Base-by-base conservation (phyloP, 1,140 invertebrate genomes). In the Pseudomyrmex pallidus region DNA sequence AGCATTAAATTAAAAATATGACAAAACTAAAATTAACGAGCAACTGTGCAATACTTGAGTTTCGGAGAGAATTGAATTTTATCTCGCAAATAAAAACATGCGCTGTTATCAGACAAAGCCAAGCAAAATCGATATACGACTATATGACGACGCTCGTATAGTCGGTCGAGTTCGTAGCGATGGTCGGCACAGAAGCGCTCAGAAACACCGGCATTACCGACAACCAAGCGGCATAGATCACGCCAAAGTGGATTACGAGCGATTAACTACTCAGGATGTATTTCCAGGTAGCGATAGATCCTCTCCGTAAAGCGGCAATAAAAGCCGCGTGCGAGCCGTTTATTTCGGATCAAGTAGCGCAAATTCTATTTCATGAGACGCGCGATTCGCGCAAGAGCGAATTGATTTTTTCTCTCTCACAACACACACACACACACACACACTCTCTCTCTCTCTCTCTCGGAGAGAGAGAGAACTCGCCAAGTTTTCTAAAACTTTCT, bases 161-260 rank as follows among this genome's bases (percentile, higher is more conserved):
- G 35, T n/a, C 22, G 54, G 61, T 50, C 44, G 56, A 48, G 66
- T 50, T 20, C 64, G 64, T 70, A 70, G 54, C 76, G 76, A 80
- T 70, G 22, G 76, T 80, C 76, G 76, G 76, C 54, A 80, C 54
- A 54, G 66, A 25, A 77, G 63, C 63, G 50, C 20, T 78, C 64
- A 2, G 46, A 61, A 78, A 70, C 54, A 44, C 35, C 22, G 46
- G 15, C 22, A 35, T 48, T 77, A 80, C 76, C 76, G 20, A 70
- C 66, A 66, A 80, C 64, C 64, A 48, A 70, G 64, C 76, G 76
- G 76, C 76, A 80, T 70, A 70, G 76, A 80, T 80, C 76, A 80
- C 76, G 66, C 76, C 76, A 80, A 80, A 80, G 76, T 80, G 54
- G 76, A 80, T 80, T 80, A 80, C 66, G 64, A 80, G 76, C 76